Conservation (phyloP, 2,888 invertebrate species). For the Zootermopsis nevadensis region DNA sequence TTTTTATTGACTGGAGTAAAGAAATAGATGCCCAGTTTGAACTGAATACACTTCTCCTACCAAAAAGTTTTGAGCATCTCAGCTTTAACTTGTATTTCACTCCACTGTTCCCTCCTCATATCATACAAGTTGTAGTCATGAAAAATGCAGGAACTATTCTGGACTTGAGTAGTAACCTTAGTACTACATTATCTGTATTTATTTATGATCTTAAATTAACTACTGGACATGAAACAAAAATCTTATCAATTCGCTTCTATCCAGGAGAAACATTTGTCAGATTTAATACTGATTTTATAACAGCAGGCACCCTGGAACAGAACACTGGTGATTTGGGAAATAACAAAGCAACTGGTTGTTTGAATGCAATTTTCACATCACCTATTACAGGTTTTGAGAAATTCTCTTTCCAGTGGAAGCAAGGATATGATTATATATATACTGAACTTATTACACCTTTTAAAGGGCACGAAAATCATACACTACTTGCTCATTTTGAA, state of each 20-base stretch:
- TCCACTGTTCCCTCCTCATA: slow-evolving; percentile 27
- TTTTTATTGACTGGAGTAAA: slow-evolving; percentile 18
- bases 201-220: slow-evolving; percentile 7
- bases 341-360: background rate
- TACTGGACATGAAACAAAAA: background rate
- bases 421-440: slow-evolving; percentile 4
- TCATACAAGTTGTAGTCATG: background rate
- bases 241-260: background rate
- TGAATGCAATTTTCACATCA: slow-evolving; percentile 5
- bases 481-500: slow-evolving; percentile 48
- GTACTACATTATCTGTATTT: background rate
- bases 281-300: background rate
- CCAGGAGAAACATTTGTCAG: slow-evolving; percentile 6
- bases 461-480: slow-evolving; percentile 47
- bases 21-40: background rate
- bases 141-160: background rate
- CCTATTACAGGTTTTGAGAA: slow-evolving; percentile 21
- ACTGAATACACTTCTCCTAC: background rate
- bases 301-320: background rate
- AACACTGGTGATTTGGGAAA: background rate
- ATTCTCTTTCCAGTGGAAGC: slow-evolving; percentile 5
- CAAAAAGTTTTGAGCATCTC: slow-evolving; percentile 14
- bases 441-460: slow-evolving; percentile 44
- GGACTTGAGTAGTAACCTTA: background rate
- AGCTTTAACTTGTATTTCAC: background rate